Evolutionary conservation across 2,113 vertebrate species (phyloP).

Genomic region (Puma concolor): DNA sequence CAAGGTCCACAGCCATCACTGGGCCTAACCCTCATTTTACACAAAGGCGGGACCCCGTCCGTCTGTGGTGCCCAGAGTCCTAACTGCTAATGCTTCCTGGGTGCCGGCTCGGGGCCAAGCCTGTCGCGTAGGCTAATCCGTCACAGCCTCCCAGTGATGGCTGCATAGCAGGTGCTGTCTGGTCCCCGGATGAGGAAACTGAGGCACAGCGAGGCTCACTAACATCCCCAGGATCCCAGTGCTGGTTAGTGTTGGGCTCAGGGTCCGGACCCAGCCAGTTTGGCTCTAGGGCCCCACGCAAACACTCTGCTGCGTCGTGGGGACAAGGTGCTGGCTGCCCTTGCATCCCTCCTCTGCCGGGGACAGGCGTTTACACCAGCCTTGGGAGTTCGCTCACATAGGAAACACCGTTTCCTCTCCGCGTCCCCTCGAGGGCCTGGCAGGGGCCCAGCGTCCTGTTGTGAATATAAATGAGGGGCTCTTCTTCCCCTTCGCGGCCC

Average conservation of each 20-base stretch:
- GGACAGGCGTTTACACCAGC: no score
- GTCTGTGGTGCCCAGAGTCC: not conserved
- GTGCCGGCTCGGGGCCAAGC: no score
- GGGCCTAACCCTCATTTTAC: not conserved
- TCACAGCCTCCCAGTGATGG: not conserved
- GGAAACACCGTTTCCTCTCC: no score
- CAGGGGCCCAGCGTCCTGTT: no score
- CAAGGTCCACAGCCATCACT: no score
- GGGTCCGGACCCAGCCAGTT: not conserved
- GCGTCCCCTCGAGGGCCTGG: no score
- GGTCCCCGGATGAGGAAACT: not conserved
- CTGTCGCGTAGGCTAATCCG: no score
- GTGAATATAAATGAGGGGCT: no score
- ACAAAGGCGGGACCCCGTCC: not conserved
- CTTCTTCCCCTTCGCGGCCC: no score
- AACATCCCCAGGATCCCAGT: not conserved
- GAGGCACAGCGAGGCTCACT: not conserved
- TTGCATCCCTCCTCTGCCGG: no score
- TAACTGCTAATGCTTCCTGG: not conserved
- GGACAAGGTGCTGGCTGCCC: no score
- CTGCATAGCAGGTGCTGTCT: not conserved
- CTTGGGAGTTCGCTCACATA: no score
- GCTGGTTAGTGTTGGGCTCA: not conserved
- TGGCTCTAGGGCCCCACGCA: not conserved
- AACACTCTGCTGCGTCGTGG: not conserved